Evolutionary conservation across 2,113 vertebrate species (phyloP).

Genomic region (Thamnaconus septentrionalis): DNA sequence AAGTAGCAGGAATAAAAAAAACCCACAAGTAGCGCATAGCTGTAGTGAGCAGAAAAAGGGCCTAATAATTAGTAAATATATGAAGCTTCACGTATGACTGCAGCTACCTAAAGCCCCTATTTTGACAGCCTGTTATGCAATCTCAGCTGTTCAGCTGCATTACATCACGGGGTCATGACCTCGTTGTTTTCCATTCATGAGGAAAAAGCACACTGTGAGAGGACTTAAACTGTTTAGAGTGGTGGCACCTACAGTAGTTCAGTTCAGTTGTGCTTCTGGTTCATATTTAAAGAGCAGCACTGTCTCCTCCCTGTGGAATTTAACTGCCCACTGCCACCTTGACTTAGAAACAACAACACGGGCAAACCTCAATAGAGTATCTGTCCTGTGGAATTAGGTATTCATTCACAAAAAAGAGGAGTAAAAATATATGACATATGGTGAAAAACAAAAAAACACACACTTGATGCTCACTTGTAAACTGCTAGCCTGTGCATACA

Average conservation of each 20-base stretch:
- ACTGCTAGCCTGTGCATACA: too few species aligned
- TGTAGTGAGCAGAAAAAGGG: not conserved
- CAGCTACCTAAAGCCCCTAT: slow-evolving; percentile 13
- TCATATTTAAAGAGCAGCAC: not conserved
- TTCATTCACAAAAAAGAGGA: too few species aligned
- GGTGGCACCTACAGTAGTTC: not conserved
- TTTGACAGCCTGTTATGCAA: slow-evolving; percentile 35
- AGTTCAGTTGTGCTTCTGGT: not conserved
- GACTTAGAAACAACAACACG: not conserved
- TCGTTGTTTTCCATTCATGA: slow-evolving; percentile 11
- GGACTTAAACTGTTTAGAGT: not conserved
- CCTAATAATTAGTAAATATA: not conserved
- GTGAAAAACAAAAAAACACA: too few species aligned
- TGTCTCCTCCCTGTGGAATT: slow-evolving; percentile 30
- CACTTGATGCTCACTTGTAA: too few species aligned
- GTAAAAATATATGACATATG: too few species aligned
- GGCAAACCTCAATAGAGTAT: too few species aligned
- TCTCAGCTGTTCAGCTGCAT: slow-evolving; percentile 32
- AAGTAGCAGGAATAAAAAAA: not conserved
- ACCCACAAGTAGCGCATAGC: not conserved
- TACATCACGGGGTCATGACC: slow-evolving; percentile 32
- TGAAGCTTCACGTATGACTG: slow-evolving; percentile 8
- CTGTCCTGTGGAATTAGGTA: too few species aligned
- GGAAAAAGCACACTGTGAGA: not conserved
- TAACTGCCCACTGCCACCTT: not conserved